A percentile compares a stretch with the other conserved stretches of the same genome.
phyloP scores from a whole-genome alignment of 64 coral and sea anemone genomes.

The Catalaphyllia jardinei region DNA sequence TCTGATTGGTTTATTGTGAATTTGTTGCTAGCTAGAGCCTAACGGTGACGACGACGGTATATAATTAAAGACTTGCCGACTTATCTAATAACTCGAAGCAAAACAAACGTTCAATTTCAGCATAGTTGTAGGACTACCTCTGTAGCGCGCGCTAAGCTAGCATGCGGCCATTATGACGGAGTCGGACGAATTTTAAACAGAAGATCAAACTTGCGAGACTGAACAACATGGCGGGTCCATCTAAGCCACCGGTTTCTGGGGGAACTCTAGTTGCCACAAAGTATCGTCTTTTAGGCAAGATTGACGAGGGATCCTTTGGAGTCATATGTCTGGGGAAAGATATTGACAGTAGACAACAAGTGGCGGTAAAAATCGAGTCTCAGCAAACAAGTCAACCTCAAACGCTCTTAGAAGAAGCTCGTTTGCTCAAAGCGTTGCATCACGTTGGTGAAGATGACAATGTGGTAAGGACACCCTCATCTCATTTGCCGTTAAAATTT shows the following conservation, averaged over 20 bases:
- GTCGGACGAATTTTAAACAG: neutral
- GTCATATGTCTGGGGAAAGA: constrained; percentile 58
- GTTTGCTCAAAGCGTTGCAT: constrained; percentile 22
- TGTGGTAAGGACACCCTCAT: constrained; percentile 3
- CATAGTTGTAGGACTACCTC: too few species aligned
- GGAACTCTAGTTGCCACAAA: constrained; percentile 49
- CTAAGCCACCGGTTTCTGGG: neutral
- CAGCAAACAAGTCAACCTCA: constrained; percentile 3
- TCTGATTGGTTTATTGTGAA: too few species aligned
- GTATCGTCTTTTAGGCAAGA: constrained; percentile 33
- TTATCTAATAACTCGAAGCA: too few species aligned
- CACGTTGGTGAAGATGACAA: neutral
- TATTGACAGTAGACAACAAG: constrained; percentile 36
- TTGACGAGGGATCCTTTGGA: constrained; percentile 73
- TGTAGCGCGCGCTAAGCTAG: neutral
- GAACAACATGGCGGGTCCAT: constrained; percentile 6
- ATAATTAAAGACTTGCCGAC: too few species aligned
- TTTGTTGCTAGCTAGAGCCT: too few species aligned
- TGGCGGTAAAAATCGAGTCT: constrained; percentile 61
- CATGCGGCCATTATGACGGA: constrained; percentile 5
- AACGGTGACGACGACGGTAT: too few species aligned
- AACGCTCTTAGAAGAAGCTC: constrained; percentile 35
- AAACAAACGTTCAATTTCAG: too few species aligned
- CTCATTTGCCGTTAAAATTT: too few species aligned
- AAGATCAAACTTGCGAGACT: neutral